Evolutionary conservation across 2,113 vertebrate species (phyloP), one percentile per base, ranked within the genome.

Genomic region (Epinephelus fuscoguttatus): DNA sequence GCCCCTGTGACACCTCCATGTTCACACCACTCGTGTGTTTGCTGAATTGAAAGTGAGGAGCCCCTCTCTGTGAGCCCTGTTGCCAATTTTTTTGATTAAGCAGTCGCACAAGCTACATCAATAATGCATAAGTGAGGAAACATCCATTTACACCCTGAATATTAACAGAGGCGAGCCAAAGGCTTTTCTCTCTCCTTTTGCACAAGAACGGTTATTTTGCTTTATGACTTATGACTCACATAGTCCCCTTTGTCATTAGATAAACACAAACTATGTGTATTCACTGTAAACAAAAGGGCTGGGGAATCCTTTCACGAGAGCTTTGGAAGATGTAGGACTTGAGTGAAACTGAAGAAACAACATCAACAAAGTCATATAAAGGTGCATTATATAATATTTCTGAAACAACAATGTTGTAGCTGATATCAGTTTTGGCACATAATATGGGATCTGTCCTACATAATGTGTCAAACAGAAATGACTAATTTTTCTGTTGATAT

Each of bases 71-170:
- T 30, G 27, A 53, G 49, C 49, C 21, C 56, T 17, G 25, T 1
- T 82, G 50, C 55, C 64, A 68, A 27, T 71, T 74, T 71, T 68
- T 67, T 74, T 71, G 17, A 78, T 81, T 25, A 85, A 70, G 63
- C 40, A 30, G 55, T 81, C 8, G 10, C 62, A 64, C 23, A 42
- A 17, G 33, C 55, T 47, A 15, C 61, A 82, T 89, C 63, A 82
- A 80, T 84, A 78, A 89, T 84, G 59, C 33, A 84, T 62, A 78
- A 56, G 52, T 47, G 57, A 76, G 25, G 49, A 70, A 57, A 78
- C 81, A 68, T 84, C 45, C 50, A 78, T 74, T 80, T 53, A 78
- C 70, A 75, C 56, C 17, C 6, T 1, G 17, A 82, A 74, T 83
- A 79, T 56, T 60, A 82, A 45, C n/a, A 63, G 50, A 37, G 15